These are phyloP conservation scores for Rachycentron canadum DNA, from an alignment of 2,797 vertebrate species.

Conservation along the genomic window DNA sequence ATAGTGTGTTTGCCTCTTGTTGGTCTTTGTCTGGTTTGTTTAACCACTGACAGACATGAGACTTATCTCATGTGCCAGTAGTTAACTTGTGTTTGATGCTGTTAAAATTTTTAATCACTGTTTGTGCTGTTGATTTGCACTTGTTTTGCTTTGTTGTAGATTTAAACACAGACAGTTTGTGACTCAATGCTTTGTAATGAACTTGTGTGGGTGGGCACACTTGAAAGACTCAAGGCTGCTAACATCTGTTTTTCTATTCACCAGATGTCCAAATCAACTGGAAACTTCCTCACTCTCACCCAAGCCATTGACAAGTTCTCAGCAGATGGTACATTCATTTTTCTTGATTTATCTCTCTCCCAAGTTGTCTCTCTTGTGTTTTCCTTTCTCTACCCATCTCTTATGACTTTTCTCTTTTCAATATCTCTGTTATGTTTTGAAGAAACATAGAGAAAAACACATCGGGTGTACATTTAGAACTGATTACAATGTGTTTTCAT, in stretches of 20 bases:
- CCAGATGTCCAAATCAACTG: conserved; percentile 99
- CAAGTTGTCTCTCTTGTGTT: background rate
- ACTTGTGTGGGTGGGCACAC: conserved; percentile 25
- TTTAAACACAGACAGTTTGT: conserved; percentile 35
- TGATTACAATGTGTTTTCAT: conserved; percentile 1
- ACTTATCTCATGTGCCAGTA: background rate
- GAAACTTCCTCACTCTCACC: conserved; percentile 95
- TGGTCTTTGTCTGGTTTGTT: background rate
- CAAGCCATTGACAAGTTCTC: conserved; percentile 96
- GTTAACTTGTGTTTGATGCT: conserved; percentile 32
- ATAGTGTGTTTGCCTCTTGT: background rate
- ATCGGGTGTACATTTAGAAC: conserved; percentile 10
- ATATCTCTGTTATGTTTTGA: conserved; percentile 11
- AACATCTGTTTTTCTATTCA: conserved; percentile 66
- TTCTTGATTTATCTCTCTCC: conserved; percentile 21
- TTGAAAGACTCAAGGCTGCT: conserved; percentile 34
- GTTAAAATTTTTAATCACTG: conserved; percentile 7
- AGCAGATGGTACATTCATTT: conserved; percentile 90
- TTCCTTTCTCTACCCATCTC: background rate
- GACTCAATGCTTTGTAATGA: conserved; percentile 22
- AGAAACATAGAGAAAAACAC: conserved; percentile 17
- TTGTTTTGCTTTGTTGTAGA: conserved; percentile 19
- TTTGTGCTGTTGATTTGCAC: conserved; percentile 23
- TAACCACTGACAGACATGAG: background rate
- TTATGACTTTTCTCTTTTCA: conserved; percentile 7